These are phyloP conservation scores for Sternotherus odoratus DNA, from an alignment of 2,797 vertebrate genomes.

Conservation along the genomic window DNA sequence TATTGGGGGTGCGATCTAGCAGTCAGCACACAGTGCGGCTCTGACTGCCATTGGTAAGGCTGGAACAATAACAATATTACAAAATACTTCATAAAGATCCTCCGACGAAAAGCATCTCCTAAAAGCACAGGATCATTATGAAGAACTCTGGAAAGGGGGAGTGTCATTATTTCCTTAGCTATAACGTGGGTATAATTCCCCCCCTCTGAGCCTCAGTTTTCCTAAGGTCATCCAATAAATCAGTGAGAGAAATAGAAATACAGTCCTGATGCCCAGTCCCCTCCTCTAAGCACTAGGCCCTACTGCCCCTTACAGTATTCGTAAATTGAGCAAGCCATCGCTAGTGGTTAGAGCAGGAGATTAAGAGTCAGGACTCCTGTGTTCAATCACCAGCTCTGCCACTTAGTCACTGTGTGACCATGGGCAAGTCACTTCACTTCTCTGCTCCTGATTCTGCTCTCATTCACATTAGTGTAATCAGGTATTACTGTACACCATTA, in stretches of 20 bases:
- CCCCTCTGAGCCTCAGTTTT: constrained; percentile 1
- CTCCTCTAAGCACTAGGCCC: not conserved
- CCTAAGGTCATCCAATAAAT: not conserved
- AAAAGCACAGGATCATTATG: too few relatives aligned
- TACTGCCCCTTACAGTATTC: not conserved
- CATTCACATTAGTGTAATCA: not conserved
- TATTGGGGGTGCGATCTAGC: not conserved
- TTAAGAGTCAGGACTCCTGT: not conserved
- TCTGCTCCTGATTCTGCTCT: not conserved
- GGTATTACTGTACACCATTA: rapidly evolving
- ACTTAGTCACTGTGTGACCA: not conserved
- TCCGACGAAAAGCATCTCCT: too few relatives aligned
- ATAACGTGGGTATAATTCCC: too few relatives aligned
- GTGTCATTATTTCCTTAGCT: not conserved
- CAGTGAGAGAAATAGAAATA: constrained; percentile 1
- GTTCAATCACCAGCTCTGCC: not conserved
- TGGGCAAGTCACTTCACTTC: not conserved
- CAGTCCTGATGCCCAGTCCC: not conserved
- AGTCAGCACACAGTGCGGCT: not conserved
- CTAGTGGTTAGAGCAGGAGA: not conserved
- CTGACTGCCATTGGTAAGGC: constrained; percentile 2
- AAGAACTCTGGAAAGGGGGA: not conserved
- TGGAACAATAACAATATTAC: not conserved
- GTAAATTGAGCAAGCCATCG: not conserved
- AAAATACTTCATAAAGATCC: not conserved